Conservation (phyloP, 2,113 vertebrate species). For the Dromaius novaehollandiae region DNA sequence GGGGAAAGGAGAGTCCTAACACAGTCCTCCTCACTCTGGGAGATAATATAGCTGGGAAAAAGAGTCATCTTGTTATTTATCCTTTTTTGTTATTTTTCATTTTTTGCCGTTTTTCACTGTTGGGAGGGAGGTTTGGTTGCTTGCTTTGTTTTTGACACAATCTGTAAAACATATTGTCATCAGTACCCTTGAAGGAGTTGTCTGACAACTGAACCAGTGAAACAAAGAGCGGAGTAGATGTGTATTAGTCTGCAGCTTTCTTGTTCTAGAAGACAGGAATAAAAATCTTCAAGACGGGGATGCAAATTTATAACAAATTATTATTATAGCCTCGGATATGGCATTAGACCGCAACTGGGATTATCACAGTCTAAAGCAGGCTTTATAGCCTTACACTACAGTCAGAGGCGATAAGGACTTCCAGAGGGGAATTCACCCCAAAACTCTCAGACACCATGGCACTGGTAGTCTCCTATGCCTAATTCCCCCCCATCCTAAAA, state of each 20-base stretch:
- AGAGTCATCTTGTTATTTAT: neutral
- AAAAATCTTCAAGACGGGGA: neutral
- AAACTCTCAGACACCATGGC: neutral
- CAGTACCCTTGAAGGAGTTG: neutral
- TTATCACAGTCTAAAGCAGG: neutral
- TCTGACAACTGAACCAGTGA: neutral
- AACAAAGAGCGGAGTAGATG: neutral
- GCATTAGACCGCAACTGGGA: neutral
- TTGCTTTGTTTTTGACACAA: neutral
- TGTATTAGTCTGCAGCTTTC: neutral
- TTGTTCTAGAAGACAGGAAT: neutral
- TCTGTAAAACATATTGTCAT: neutral
- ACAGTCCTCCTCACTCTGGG: neutral
- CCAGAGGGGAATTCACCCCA: neutral
- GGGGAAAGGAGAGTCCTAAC: neutral
- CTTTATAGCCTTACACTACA: neutral
- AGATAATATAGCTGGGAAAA: neutral
- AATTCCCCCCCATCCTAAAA: neutral
- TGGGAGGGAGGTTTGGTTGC: neutral
- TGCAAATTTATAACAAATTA: neutral
- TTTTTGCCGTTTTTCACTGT: neutral
- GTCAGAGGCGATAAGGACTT: neutral
- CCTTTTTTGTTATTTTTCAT: neutral
- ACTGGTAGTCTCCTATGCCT: neutral
- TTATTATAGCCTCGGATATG: neutral